Percentiles rank a stretch among this genome's conserved stretches.
Conservation (phyloP, 2,888 invertebrate genomes). For the Tolmerus cingulatus region DNA sequence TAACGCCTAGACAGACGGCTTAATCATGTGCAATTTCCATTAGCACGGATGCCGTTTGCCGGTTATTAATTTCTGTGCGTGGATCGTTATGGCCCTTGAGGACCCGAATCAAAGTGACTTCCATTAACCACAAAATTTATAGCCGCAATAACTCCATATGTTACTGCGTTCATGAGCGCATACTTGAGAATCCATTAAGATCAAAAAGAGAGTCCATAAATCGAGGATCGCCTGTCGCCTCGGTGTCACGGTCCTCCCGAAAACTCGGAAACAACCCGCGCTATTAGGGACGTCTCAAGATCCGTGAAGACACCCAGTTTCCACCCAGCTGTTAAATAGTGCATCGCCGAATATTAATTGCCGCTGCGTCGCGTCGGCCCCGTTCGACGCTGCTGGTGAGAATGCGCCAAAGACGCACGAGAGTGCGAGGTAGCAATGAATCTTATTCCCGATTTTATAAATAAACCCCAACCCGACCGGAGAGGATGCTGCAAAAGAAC, state of each 20-base stretch:
- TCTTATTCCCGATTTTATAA: constrained; percentile 35
- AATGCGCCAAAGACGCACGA: background rate
- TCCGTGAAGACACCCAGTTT: background rate
- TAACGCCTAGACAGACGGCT: constrained; percentile 6
- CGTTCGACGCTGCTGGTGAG: background rate
- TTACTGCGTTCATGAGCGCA: constrained; percentile 42
- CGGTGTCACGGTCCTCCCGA: constrained; percentile 39
- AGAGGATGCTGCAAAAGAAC: background rate
- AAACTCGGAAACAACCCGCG: constrained; percentile 33
- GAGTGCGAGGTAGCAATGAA: constrained; percentile 32
- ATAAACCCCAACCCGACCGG: constrained; percentile 36
- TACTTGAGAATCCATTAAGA: constrained; percentile 49
- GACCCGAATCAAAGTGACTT: constrained; percentile 41
- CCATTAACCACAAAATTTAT: constrained; percentile 49
- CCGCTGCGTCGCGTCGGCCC: constrained; percentile 2
- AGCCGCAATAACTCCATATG: constrained; percentile 40
- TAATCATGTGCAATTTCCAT: constrained; percentile 37
- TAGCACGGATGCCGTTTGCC: background rate
- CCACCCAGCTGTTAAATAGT: constrained; percentile 47
- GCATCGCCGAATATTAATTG: constrained; percentile 47
- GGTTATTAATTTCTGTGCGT: constrained; percentile 30
- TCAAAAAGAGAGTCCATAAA: constrained; percentile 46
- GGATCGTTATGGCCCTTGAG: constrained; percentile 18
- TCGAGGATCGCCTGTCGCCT: constrained; percentile 37
- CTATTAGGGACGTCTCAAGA: background rate